These are phyloP conservation scores for Phyllostomus discolor DNA, from an alignment of 2,113 vertebrate species.

Conservation along the genomic window DNA sequence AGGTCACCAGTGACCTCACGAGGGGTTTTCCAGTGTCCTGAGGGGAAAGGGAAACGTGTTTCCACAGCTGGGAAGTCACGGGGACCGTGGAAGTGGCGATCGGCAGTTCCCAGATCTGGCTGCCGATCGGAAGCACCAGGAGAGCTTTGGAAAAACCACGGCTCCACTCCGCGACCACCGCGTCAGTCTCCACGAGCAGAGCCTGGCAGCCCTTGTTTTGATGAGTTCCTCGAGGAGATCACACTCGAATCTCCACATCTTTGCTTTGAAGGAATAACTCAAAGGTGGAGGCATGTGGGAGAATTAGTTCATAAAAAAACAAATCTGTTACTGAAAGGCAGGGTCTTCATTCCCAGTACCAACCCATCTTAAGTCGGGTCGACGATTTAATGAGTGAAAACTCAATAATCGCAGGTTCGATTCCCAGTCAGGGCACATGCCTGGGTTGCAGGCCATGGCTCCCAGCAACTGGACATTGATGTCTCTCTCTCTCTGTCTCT, in stretches of 20 bases:
- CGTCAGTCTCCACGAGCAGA: neutral
- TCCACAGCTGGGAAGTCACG: neutral
- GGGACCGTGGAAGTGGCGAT: neutral
- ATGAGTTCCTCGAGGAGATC: neutral
- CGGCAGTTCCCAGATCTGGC: neutral
- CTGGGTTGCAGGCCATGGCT: too few species aligned
- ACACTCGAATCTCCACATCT: neutral
- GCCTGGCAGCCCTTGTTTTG: neutral
- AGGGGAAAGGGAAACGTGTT: neutral
- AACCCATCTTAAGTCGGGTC: neutral
- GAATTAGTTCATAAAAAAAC: neutral
- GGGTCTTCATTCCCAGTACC: neutral
- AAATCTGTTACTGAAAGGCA: neutral
- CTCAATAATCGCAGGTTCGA: neutral
- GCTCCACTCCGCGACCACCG: neutral
- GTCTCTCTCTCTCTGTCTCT: too few species aligned
- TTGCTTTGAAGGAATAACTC: neutral
- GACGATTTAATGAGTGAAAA: slow-evolving; percentile 6
- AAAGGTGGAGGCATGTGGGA: neutral
- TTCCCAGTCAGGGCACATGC: too few species aligned
- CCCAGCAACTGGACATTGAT: too few species aligned
- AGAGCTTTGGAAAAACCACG: neutral
- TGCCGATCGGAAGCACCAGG: neutral
- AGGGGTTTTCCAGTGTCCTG: neutral
- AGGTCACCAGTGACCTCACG: neutral